Percentiles rank a stretch among this genome's conserved stretches.
phyloP scores from a whole-genome alignment of 2,888 invertebrate genomes.

The Pantelozetes paolii region DNA sequence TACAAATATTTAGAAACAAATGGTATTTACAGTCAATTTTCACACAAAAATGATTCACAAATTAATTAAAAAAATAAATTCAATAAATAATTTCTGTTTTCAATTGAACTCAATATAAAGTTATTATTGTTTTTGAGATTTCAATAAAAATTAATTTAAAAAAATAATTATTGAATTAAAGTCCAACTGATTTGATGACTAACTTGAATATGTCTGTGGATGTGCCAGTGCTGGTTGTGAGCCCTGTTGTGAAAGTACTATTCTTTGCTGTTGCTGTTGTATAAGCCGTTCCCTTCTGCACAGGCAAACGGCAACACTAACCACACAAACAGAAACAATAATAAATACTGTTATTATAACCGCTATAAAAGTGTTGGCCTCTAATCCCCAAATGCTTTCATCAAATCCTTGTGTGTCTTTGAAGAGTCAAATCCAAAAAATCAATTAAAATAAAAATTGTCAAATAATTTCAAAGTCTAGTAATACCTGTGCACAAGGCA shows the following conservation, averaged over 20 bases:
- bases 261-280: conserved; percentile 44
- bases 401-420: no score
- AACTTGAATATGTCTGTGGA: conserved; percentile 28
- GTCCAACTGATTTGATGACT: conserved; percentile 25
- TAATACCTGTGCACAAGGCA: conserved; percentile 75
- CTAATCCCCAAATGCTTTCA: conserved; percentile 69
- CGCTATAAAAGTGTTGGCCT: conserved; percentile 70
- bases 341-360: conserved; percentile 67
- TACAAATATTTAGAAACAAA: not conserved
- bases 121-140: no score
- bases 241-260: conserved; percentile 43
- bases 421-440: no score
- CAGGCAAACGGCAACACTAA: conserved; percentile 69
- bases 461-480: no score
- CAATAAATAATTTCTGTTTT: no score
- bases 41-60: not conserved
- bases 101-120: no score
- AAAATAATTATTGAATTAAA: conserved; percentile 10
- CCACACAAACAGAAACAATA: conserved; percentile 64
- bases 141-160: no score
- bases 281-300: conserved; percentile 60
- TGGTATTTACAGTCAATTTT: not conserved
- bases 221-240: conserved; percentile 26
- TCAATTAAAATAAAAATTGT: no score
- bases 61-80: not conserved